Evolutionary conservation across 2,113 vertebrate genomes (phyloP).

Genomic region (Monopterus albus): DNA sequence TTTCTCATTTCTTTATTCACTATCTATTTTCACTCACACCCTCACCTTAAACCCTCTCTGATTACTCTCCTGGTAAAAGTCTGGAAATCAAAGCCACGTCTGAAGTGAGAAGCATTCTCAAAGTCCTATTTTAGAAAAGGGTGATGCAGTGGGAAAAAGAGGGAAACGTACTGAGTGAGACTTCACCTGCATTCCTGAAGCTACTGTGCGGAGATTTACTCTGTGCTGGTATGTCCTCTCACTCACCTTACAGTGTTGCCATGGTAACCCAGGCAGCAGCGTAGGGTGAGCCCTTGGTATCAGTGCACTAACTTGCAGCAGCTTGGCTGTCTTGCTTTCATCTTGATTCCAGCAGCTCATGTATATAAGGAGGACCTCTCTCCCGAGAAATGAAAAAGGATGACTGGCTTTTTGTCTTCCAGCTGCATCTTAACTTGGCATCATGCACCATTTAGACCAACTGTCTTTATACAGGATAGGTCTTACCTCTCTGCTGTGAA

Average conservation of each 20-base stretch:
- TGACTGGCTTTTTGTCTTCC: conserved; percentile 52
- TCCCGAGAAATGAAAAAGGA: conserved; percentile 46
- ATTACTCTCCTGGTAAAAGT: conserved; percentile 51
- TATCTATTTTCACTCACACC: conserved; percentile 38
- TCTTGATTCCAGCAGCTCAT: conserved; percentile 47
- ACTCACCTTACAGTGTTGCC: conserved; percentile 68
- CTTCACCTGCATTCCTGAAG: conserved; percentile 73
- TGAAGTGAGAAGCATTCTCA: conserved; percentile 35
- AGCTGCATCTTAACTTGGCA: conserved; percentile 42
- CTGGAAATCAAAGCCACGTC: conserved; percentile 49
- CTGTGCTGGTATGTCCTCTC: conserved; percentile 63
- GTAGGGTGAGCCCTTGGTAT: conserved; percentile 38
- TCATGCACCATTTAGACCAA: conserved; percentile 38
- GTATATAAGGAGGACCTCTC: conserved; percentile 26
- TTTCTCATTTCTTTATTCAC: conserved; percentile 50
- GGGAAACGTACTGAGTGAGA: conserved; percentile 29
- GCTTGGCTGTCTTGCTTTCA: conserved; percentile 48
- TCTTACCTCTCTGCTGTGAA: conserved; percentile 37
- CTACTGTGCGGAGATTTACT: conserved; percentile 64
- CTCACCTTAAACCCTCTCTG: conserved; percentile 40
- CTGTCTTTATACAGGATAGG: conserved; percentile 63
- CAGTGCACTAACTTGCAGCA: conserved; percentile 31
- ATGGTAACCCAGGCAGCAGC: conserved; percentile 57
- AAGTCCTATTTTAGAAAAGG: conserved; percentile 24
- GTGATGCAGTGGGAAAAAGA: conserved; percentile 11